These are phyloP conservation scores for Bothrops jararaca DNA, from an alignment of 2,113 vertebrate genomes.

Conservation along the genomic window DNA sequence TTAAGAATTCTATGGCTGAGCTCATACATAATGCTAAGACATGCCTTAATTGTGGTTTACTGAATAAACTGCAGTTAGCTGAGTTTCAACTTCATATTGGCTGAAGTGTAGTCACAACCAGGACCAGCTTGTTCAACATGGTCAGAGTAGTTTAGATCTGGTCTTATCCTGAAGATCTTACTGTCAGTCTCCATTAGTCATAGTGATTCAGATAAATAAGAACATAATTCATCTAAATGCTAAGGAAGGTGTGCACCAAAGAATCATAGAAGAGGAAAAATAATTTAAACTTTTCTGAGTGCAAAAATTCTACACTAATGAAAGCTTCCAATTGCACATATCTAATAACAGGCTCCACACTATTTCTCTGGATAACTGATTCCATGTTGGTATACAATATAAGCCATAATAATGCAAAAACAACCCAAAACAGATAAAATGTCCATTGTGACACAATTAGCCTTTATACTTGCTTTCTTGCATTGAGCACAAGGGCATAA, in stretches of 20 bases:
- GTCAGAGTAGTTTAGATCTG: background rate
- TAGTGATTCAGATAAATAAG: background rate
- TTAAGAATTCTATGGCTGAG: background rate
- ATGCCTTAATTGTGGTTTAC: background rate
- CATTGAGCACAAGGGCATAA: background rate
- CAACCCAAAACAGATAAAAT: background rate
- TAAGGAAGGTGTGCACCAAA: background rate
- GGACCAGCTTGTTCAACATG: background rate
- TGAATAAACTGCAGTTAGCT: background rate
- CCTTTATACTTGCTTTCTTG: background rate
- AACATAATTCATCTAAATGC: background rate
- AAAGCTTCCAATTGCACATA: background rate
- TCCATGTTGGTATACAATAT: background rate
- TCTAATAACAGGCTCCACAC: background rate
- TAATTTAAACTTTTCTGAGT: background rate
- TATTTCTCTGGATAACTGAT: background rate
- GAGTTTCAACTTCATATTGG: background rate
- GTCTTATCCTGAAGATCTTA: background rate
- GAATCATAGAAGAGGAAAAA: background rate
- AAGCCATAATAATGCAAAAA: background rate
- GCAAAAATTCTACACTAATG: background rate
- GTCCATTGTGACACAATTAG: background rate
- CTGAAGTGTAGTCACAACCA: background rate
- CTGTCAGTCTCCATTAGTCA: background rate
- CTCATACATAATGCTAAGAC: background rate